Base-by-base conservation (phyloP, 30 jellyfish, hydroid and myxozoan species). In the Hydra vulgaris region DNA sequence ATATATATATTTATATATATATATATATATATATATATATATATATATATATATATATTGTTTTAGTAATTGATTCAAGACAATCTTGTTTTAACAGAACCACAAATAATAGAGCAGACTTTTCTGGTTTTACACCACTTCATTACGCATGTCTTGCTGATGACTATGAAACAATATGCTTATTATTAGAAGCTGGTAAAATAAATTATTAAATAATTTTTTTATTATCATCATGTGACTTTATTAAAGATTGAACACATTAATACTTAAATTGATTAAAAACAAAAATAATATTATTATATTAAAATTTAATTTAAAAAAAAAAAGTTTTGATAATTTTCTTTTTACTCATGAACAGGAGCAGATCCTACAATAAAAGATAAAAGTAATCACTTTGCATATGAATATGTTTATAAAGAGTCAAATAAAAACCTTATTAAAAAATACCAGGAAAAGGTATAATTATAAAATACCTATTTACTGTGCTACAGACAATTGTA, bases 81-180 rank as follows among this genome's bases (percentile, higher is more conserved):
- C 96, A 92, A 68, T 89, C 86, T 25, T 84, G 86, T 5, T 92
- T 92, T 79, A 68, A 84, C 71, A 82, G 68, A 22, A 66, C 85
- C 3, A 82, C 84, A 23, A 83, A 88, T 70, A 83, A 87, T 53
- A 86, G 88, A 61, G 95, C 97, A 22, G 89, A 94, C 74, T 94
- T 87, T 82, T 66, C 96, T 84, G 97, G 97, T 7, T 94, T 94
- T 74, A 94, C 99, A 19, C 95, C 99, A 4, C 95, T 94, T 12
- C 99, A 94, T 79, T 94, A 94, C 88, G 99, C 99, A 55, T 94
- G 95, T 27, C 78, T 94, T 0, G 21, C 90, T 15, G 96, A 94
- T 80, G 95, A 94, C 55, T 85, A 77, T 86, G 96, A 94, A 74
- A 61, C 89, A 71, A 78, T 94, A 19, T 82, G 77, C 71, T 77